Percentiles rank a stretch among this genome's conserved stretches.
These are phyloP conservation scores for Elaphurus davidianus DNA, from an alignment of 2,113 vertebrate species.

Conservation along the genomic window DNA sequence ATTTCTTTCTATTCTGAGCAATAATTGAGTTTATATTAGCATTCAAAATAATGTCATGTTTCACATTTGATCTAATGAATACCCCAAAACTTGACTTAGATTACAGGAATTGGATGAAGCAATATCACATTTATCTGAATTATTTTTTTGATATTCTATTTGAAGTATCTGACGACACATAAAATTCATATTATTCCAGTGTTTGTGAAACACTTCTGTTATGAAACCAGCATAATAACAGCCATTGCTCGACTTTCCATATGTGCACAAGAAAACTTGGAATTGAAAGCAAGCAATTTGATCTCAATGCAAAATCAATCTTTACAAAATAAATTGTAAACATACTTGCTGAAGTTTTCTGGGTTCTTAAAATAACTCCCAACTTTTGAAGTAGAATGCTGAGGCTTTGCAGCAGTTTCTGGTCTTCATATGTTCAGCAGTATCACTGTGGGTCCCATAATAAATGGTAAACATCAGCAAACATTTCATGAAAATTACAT, in stretches of 20 bases:
- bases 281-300: slow-evolving; percentile 14
- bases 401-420: neutral
- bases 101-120: neutral
- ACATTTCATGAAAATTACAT: neutral
- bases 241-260: neutral
- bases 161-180: neutral
- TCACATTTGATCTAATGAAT: neutral
- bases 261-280: neutral
- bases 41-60: neutral
- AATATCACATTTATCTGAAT: neutral
- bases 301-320: neutral
- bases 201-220: neutral
- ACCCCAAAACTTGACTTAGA: neutral
- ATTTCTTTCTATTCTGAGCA: neutral
- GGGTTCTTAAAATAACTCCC: neutral
- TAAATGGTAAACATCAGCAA: neutral
- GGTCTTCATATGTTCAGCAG: neutral
- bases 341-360: neutral
- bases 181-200: neutral
- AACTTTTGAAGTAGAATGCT: neutral
- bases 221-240: neutral
- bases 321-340: neutral
- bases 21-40: neutral
- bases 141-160: neutral
- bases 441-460: neutral